A percentile compares a stretch with the other conserved stretches of the same genome.
These are phyloP conservation scores for Pandemis corylana DNA, from an alignment of 2,888 invertebrate species.

Conservation along the genomic window DNA sequence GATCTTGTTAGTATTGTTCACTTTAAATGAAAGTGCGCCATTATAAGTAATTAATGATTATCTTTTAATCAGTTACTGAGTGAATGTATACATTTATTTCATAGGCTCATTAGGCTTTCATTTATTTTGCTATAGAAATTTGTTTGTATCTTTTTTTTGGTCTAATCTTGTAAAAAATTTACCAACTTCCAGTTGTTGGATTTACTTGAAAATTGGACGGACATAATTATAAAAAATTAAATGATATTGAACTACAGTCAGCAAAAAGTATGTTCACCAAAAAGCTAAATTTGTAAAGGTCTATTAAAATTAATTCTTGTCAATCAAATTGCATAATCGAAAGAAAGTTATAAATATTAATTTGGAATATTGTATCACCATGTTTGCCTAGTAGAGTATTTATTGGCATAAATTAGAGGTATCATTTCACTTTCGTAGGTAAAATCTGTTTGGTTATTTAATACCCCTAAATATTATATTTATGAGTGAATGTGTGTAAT, in stretches of 20 bases:
- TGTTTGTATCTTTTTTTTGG: too few species aligned
- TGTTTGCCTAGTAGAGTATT: slow-evolving; percentile 32
- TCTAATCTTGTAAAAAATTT: too few species aligned
- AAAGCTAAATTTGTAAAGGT: slow-evolving; percentile 6
- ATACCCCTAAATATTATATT: not conserved
- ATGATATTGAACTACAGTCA: too few species aligned
- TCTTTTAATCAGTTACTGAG: slow-evolving; percentile 22
- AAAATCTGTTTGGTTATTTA: not conserved
- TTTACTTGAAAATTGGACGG: too few species aligned
- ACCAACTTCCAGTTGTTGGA: too few species aligned
- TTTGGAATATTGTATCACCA: slow-evolving; percentile 7
- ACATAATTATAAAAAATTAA: too few species aligned
- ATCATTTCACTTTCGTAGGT: slow-evolving; percentile 11
- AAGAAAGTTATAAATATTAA: slow-evolving; percentile 45
- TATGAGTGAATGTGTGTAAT: not conserved
- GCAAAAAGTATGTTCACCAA: too few species aligned
- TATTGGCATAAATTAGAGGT: slow-evolving; percentile 29
- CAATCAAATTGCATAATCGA: slow-evolving; percentile 41
- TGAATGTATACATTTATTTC: slow-evolving; percentile 24
- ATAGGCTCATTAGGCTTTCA: not conserved
- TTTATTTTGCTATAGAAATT: too few species aligned
- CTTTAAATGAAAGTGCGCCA: slow-evolving; percentile 61
- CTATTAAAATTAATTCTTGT: slow-evolving; percentile 37
- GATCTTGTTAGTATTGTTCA: slow-evolving; percentile 40
- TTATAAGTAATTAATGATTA: slow-evolving; percentile 31